Base-by-base conservation (phyloP, 2,797 vertebrate species). In the Sebastes cheni region DNA sequence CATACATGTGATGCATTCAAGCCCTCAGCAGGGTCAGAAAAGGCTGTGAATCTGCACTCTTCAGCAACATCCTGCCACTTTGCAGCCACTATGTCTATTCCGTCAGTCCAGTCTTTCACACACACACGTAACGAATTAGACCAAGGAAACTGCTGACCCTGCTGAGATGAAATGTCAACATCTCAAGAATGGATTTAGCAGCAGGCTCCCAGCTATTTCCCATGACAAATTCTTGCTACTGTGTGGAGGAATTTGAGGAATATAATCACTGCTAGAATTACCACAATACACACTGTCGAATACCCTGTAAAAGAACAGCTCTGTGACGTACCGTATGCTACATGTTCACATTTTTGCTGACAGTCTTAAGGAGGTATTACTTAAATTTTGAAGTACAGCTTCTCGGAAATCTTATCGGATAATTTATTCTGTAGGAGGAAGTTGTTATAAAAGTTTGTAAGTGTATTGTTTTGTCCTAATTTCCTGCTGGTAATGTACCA, bases 121-220 rank as follows among this genome's bases (percentile, higher is more conserved):
- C 67, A 80, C 60, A 79, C 73, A 75, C 13, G 2, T 25, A 59
- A 18, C 77, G 30, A 76, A 58, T 72, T 8, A 34, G 42, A 71
- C 67, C 66, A 67, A 75, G 79, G 89, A 90, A 92, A 90, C 73
- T 72, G 46, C 34, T 84, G 42, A 87, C 81, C 85, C 73, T 54
- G 67, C 50, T 56, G 61, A 79, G 55, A 68, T 70, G 54, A 80
- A 85, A 91, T 87, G 83, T 82, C 82, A 88, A 61, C 60, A 80
- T 85, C 54, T 81, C 64, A 25, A 77, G 30, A 75, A 62, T 70
- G 66, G 77, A 81, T 83, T 81, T 13, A 84, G 66, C 32, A 82
- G 68, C 32, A 25, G 32, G 32, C 62, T 81, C 60, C n/a, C 5
- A 66, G 60, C 2, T 68, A 76, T 83, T 93, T 91, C 66, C 75